phyloP scores from a whole-genome alignment of 2,888 invertebrate species.

The Nomada lathburiana region DNA sequence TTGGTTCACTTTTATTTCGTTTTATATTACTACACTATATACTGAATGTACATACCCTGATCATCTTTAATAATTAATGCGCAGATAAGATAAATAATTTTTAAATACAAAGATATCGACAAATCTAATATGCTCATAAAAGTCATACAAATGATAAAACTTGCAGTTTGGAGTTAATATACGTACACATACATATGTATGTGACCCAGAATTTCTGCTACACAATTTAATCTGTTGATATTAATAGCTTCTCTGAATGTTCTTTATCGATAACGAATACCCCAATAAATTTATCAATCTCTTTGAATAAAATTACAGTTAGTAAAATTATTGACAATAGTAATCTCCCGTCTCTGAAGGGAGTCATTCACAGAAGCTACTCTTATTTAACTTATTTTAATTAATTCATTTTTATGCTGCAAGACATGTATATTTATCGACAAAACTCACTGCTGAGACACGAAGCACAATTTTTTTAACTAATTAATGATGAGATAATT shows the following conservation, averaged over 20 bases:
- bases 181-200: neutral
- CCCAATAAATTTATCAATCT: neutral
- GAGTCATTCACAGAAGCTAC: neutral
- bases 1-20: no score
- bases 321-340: no score
- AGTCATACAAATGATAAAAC: neutral
- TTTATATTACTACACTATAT: no score
- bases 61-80: neutral
- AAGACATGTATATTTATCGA: neutral
- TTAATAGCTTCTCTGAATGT: neutral
- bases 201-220: neutral
- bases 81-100: neutral
- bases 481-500: neutral
- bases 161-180: neutral
- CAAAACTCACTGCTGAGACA: neutral
- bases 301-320: no score
- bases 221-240: neutral
- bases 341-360: neutral
- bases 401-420: neutral
- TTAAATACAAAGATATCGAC: neutral
- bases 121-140: neutral
- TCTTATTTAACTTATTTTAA: neutral
- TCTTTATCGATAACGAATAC: neutral
- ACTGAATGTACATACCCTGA: neutral
- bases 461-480: neutral